Conservation (phyloP, 2,113 vertebrate species). For the Thymallus thymallus region DNA sequence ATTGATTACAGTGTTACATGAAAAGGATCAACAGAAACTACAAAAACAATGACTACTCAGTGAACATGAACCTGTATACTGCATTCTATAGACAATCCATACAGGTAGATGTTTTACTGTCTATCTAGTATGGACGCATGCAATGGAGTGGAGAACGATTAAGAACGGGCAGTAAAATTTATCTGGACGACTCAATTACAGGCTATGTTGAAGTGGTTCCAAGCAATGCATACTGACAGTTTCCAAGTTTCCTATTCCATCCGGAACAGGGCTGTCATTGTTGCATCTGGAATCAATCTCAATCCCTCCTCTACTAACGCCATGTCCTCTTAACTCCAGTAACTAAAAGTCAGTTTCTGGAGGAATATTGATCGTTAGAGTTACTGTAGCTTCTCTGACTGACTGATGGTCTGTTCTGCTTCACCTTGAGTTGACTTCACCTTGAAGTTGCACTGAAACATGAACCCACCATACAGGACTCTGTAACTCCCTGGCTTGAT, state of each 20-base stretch:
- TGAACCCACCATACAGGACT: conserved; percentile 16
- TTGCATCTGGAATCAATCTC: conserved; percentile 15
- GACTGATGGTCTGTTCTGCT: conserved; percentile 1
- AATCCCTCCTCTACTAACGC: conserved; percentile 3
- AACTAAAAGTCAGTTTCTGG: background rate
- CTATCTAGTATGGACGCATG: background rate
- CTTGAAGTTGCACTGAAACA: conserved; percentile 28
- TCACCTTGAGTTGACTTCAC: conserved; percentile 23
- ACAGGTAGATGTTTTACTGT: background rate
- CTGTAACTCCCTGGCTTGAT: conserved; percentile 1
- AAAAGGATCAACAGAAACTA: conserved; percentile 13
- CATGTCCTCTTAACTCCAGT: conserved; percentile 13
- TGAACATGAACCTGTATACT: background rate
- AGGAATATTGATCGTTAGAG: conserved; percentile 15
- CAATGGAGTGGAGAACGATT: background rate
- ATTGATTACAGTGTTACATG: conserved; percentile 38
- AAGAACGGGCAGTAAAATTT: background rate
- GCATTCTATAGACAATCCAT: background rate
- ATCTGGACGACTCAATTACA: background rate
- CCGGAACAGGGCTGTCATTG: conserved; percentile 9
- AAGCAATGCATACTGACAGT: background rate
- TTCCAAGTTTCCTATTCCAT: background rate
- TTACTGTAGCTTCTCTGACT: conserved; percentile 1
- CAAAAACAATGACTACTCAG: background rate
- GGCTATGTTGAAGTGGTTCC: conserved; percentile 1